Evolutionary conservation across 2,797 vertebrate genomes (phyloP), one percentile per base, ranked within the genome.

Genomic region (Enteromius thamalakanensis): DNA sequence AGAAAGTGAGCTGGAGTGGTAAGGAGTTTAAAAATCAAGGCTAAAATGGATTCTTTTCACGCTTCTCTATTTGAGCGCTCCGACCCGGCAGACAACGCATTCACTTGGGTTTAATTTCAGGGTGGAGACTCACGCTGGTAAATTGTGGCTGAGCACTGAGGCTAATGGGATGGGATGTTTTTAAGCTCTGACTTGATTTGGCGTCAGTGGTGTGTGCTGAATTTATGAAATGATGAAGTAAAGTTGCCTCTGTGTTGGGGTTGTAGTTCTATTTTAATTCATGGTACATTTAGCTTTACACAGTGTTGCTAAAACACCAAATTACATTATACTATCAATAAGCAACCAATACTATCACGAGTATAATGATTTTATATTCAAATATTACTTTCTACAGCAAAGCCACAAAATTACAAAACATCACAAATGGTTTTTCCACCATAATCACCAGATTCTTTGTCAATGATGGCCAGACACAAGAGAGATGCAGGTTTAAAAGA

Each of bases 61-160:
- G 23, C 37, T 67, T 60, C 53, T 53, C 37, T 77, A 32, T 55
- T 74, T 51, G 49, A 69, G 55, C 32, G 5, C 40, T 45, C 6
- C 2, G 19, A 70, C 6, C 21, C 49, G 29, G 45, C 42, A 80
- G 64, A 80, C 77, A 23, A 34, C 29, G 23, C 81, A 15, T n/a
- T 58, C 79, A 23, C 32, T 75, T 49, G 11, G 74, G 21, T 51
- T 81, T 84, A 68, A 84, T 84, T 81, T 72, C 74, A 75, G 85
- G 29, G 68, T 82, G 82, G 68, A 86, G 68, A 60, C 34, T 15
- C 21, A 21, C 53, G 3, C 53, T 17, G 34, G 42, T 65, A 64
- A 81, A 84, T 69, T 69, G 77, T 65, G 68, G 37, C 83, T 67
- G 70, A 83, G 69, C 23, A 26, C 64, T 23, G 37, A 29, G 45